A percentile compares a stretch with the other conserved stretches of the same genome.
These are phyloP conservation scores for Catocala nupta DNA, from an alignment of 2,888 invertebrate species.

Conservation along the genomic window DNA sequence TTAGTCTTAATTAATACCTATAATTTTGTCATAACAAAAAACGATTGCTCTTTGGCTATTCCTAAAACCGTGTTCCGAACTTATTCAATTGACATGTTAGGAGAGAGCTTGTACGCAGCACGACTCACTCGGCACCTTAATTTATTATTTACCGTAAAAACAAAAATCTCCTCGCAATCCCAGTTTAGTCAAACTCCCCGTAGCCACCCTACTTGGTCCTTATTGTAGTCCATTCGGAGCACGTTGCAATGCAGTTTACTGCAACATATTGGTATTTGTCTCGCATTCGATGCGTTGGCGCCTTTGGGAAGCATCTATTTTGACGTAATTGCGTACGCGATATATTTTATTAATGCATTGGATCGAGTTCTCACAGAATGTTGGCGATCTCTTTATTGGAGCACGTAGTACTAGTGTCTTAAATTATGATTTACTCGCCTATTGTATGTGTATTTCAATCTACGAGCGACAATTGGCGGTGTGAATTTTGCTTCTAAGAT, in stretches of 20 bases:
- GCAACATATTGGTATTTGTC: constrained; percentile 70
- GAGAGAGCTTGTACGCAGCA: too few species aligned
- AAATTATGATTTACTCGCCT: constrained; percentile 43
- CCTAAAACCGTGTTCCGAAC: too few species aligned
- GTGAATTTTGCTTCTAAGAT: constrained; percentile 6
- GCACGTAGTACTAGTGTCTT: constrained; percentile 43
- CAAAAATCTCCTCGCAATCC: neutral
- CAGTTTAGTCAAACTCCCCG: neutral
- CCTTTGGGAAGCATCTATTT: constrained; percentile 64
- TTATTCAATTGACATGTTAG: too few species aligned
- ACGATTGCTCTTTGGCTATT: too few species aligned
- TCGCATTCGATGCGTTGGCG: constrained; percentile 70
- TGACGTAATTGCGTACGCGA: constrained; percentile 65
- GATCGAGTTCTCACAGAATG: constrained; percentile 62
- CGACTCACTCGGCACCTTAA: too few species aligned
- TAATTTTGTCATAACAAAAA: too few species aligned
- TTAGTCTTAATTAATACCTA: too few species aligned
- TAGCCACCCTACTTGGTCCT: constrained; percentile 36
- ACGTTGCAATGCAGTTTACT: constrained; percentile 57
- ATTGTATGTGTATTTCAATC: constrained; percentile 27
- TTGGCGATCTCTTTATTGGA: constrained; percentile 42
- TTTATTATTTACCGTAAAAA: too few species aligned
- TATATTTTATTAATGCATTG: constrained; percentile 69
- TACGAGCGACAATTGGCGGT: constrained; percentile 14
- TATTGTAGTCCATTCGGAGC: constrained; percentile 48